Conservation (phyloP, 2,113 vertebrate genomes). For the Myotis lucifugus region DNA sequence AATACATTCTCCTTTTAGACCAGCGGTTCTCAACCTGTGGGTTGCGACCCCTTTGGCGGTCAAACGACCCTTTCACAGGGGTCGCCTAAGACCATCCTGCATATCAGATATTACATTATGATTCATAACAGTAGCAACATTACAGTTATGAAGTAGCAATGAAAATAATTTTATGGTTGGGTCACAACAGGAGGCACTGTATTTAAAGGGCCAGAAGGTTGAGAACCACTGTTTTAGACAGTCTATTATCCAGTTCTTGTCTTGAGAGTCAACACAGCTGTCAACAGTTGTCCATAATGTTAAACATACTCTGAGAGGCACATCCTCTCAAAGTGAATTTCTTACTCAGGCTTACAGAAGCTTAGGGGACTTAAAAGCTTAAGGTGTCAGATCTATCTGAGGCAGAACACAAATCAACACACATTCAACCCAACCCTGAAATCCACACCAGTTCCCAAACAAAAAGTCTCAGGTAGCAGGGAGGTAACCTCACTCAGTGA, state of each 20-base stretch:
- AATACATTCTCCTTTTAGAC: not conserved
- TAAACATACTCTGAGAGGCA: constrained; percentile 25
- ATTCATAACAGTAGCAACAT: no score
- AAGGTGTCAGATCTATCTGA: constrained; percentile 48
- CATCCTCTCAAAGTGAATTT: not conserved
- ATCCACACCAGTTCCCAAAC: not conserved
- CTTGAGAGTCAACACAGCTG: not conserved
- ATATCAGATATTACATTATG: no score
- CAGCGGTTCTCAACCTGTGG: no score
- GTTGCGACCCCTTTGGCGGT: no score
- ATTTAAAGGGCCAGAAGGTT: no score
- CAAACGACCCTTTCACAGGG: no score
- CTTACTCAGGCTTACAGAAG: constrained; percentile 54
- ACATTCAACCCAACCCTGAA: not conserved
- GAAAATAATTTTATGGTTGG: no score
- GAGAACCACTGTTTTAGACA: not conserved
- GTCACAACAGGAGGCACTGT: no score
- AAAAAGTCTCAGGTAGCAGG: not conserved
- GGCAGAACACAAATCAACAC: constrained; percentile 42
- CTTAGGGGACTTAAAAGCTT: constrained; percentile 65
- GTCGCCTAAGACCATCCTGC: no score
- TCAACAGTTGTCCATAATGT: not conserved
- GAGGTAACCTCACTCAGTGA: not conserved
- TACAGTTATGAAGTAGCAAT: no score
- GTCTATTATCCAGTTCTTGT: not conserved